These are phyloP conservation scores for Actinernus sp. DNA, from an alignment of 92 coral and sea anemone species.

Conservation along the genomic window DNA sequence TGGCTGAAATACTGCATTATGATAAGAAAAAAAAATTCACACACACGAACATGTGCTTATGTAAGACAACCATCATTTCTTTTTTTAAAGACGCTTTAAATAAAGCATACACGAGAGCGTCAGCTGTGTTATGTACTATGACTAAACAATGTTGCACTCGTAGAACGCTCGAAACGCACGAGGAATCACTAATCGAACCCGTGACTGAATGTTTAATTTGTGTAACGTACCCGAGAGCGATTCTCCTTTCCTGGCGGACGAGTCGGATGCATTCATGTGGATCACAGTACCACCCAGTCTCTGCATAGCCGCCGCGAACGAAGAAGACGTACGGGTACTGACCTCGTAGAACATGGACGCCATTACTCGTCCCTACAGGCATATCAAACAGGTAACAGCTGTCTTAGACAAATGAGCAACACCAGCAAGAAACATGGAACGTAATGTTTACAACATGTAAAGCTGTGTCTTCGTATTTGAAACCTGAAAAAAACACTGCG, in stretches of 20 bases:
- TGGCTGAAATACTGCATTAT: no score
- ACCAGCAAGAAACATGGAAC: not conserved
- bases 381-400: not conserved
- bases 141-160: no score
- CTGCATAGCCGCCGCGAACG: slow-evolving; percentile 98
- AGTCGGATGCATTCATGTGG: slow-evolving; percentile 82
- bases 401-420: not conserved
- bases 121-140: no score
- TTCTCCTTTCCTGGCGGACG: slow-evolving; percentile 97
- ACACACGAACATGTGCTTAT: no score
- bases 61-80: no score
- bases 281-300: slow-evolving; percentile 97
- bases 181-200: no score
- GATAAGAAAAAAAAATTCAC: no score
- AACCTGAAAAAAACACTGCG: not conserved
- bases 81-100: no score
- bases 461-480: not conserved
- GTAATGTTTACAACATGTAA: not conserved
- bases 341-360: slow-evolving; percentile 95
- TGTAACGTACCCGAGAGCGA: slow-evolving; percentile 82
- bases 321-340: slow-evolving; percentile 93
- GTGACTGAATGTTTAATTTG: no score
- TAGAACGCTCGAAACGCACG: no score
- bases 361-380: slow-evolving; percentile 90
- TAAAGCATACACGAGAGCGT: no score